Percentiles rank a stretch among this genome's conserved stretches.
Conservation (phyloP, 2,113 vertebrate species). For the Echinops telfairi region DNA sequence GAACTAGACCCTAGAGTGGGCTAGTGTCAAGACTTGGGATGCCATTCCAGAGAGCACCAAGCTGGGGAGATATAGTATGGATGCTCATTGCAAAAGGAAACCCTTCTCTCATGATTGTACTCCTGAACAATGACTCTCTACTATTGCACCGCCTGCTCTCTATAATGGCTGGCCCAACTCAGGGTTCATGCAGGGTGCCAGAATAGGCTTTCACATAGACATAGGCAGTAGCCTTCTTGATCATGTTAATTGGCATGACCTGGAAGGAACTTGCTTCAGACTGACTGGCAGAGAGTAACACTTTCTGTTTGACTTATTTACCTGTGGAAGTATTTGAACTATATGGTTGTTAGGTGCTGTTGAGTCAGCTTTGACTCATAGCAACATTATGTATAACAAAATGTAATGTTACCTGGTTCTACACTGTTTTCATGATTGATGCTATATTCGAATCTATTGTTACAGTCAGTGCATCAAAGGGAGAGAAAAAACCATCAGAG, state of each 20-base stretch:
- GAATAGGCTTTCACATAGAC: background rate
- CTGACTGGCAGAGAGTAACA: background rate
- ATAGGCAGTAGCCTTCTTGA: background rate
- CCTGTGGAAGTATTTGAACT: background rate
- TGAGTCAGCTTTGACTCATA: no score
- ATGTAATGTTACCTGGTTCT: no score
- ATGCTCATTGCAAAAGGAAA: background rate
- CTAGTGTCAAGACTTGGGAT: background rate
- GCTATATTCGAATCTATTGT: no score
- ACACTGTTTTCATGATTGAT: no score
- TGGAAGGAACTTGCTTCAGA: background rate
- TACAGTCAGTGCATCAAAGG: background rate
- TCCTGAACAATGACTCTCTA: background rate
- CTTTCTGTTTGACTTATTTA: background rate
- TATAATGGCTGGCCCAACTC: background rate
- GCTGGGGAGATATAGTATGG: background rate
- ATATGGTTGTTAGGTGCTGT: no score
- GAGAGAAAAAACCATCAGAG: background rate
- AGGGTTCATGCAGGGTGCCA: rapidly evolving
- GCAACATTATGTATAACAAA: no score
- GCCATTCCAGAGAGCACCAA: background rate
- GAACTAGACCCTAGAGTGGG: background rate
- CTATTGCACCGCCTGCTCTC: background rate
- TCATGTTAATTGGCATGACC: background rate
- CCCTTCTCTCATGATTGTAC: background rate